Base-by-base conservation (phyloP, 2,888 invertebrate species). In the Lathronympha strigana region DNA sequence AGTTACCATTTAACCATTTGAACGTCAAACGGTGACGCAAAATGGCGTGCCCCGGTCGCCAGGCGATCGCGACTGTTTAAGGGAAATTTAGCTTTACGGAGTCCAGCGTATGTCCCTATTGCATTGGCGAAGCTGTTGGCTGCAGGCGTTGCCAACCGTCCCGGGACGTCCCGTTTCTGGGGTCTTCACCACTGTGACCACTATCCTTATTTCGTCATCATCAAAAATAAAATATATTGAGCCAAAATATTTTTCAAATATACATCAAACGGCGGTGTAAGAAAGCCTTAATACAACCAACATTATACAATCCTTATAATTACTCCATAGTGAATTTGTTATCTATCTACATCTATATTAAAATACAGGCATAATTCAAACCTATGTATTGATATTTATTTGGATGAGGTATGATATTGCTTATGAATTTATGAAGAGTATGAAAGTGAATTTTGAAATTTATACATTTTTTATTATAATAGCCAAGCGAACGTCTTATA, bases 321-420 rank as follows among this genome's bases (percentile, higher is more conserved):
- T 72, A 75, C 69, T 71, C 73, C 71, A 75, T 77, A 68, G 76
- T 77, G 74, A 79, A 78, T 81, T 81, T 77, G 73, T 80, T 78
- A 80, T 77, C 75, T 79, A 80, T 78, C 78, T 82, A 81, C 75
- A 76, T 70, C 68, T 72, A 72, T 71, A 68, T 72, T 67, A 68
- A n/a, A 68, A 72, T 72, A 73, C 72, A 74, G 73, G 70, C 71
- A 71, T 73, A 67, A 71, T 70, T 69, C 51, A 61, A 66, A 61
- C 51, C 47, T 57, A 62, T 33, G 31, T 33, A 13, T 17, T 25
- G 21, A 31, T 63, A 40, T 54, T 23, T 54, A 23, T 33, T 51
- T 36, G 51, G 51, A 36, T 53, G 17, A 17, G 55, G 36, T 53
- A 54, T 36, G n/a, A 33, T 51, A 23, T 38, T 54, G 33, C 13